Conservation (phyloP, 2,797 vertebrate species). For the Heliangelus exortis region DNA sequence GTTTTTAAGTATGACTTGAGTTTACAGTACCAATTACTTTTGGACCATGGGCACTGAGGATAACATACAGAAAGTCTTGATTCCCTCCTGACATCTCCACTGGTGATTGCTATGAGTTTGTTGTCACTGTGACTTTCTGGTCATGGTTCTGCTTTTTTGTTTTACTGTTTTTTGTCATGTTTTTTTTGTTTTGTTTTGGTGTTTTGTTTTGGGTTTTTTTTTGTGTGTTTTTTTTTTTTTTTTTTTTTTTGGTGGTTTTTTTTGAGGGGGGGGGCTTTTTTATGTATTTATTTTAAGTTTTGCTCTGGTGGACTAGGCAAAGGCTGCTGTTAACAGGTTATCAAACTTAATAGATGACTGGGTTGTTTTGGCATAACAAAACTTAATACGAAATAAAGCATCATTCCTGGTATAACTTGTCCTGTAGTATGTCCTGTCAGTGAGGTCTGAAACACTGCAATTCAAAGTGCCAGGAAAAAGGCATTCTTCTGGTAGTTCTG, state of each 20-base stretch:
- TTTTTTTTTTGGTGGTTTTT: neutral
- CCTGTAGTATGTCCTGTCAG: neutral
- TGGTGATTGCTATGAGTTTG: neutral
- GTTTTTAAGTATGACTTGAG: neutral
- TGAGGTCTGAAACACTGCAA: neutral
- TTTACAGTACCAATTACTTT: neutral
- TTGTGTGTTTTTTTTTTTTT: no score
- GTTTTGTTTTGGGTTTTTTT: no score
- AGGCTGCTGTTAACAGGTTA: neutral
- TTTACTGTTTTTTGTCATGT: neutral
- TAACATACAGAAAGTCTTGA: neutral
- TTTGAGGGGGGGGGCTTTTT: neutral
- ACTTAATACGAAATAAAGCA: neutral
- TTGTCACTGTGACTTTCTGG: neutral
- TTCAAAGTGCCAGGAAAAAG: neutral
- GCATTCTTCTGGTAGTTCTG: slow-evolving; percentile 35
- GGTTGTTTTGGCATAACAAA: neutral
- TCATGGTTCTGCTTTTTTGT: neutral
- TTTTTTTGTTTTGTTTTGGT: no score
- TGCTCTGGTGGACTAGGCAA: neutral
- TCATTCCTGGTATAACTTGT: neutral
- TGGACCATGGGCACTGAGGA: neutral
- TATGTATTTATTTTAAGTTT: neutral
- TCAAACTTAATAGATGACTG: neutral
- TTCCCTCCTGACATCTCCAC: neutral